Conservation (phyloP, 1,140 invertebrate genomes). For the Scaptodrosophila lebanonensis region DNA sequence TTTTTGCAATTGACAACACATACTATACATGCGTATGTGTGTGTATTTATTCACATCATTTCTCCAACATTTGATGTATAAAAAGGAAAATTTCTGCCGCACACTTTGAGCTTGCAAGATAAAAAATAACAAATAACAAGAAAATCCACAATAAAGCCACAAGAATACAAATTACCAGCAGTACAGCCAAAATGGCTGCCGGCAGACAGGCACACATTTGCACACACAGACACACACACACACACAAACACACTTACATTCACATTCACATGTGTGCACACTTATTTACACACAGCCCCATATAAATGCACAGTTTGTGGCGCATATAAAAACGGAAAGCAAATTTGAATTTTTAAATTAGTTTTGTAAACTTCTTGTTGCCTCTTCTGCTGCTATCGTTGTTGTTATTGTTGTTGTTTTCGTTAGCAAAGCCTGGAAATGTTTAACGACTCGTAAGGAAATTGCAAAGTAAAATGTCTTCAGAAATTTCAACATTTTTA, state of each 20-base stretch:
- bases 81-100: constrained; percentile 16
- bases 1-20: constrained; percentile 22
- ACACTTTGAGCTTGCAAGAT: background rate
- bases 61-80: constrained; percentile 35
- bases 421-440: constrained; percentile 61
- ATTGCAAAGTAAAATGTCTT: constrained; percentile 75
- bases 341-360: constrained; percentile 76
- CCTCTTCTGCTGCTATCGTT: constrained; percentile 19
- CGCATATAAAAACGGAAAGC: constrained; percentile 73
- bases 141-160: constrained; percentile 68
- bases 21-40: no score
- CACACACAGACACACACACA: constrained; percentile 1
- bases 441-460: constrained; percentile 75
- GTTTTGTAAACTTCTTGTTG: constrained; percentile 66
- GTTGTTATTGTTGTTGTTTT: constrained; percentile 24
- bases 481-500: constrained; percentile 72
- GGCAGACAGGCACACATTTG: constrained; percentile 16
- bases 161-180: constrained; percentile 67
- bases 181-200: background rate
- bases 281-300: constrained; percentile 22
- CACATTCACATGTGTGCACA: background rate
- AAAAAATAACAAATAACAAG: constrained; percentile 49
- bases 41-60: constrained; percentile 12
- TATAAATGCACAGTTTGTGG: constrained; percentile 71
- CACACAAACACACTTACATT: constrained; percentile 1